A percentile compares a stretch with the other conserved stretches of the same genome.
Conservation (phyloP, 2,113 vertebrate genomes). For the Sorex fumeus region DNA sequence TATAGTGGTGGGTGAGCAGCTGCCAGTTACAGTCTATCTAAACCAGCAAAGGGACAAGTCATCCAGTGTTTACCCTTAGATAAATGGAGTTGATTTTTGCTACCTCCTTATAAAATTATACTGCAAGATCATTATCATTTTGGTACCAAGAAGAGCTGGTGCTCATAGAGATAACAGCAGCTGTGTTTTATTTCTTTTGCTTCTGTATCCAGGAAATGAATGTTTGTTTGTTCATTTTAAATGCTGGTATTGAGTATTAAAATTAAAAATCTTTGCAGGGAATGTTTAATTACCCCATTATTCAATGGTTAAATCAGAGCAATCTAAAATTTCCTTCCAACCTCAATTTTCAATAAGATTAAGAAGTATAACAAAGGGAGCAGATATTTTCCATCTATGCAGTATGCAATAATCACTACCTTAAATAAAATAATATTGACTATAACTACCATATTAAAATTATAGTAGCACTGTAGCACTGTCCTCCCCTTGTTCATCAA, state of each 20-base stretch:
- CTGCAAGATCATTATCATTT: conserved; percentile 66
- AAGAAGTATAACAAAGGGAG: conserved; percentile 39
- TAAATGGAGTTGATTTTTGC: conserved; percentile 61
- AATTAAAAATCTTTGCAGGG: conserved; percentile 63
- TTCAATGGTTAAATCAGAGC: conserved; percentile 38
- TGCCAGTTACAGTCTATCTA: conserved; percentile 49
- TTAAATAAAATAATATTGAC: conserved; percentile 34
- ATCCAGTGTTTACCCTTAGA: conserved; percentile 61
- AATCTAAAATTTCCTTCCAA: conserved; percentile 39
- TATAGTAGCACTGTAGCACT: too few relatives aligned
- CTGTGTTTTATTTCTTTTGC: conserved; percentile 68
- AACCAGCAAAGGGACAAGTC: conserved; percentile 13
- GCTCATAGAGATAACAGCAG: conserved; percentile 31
- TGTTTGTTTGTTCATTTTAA: not conserved
- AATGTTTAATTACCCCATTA: conserved; percentile 44
- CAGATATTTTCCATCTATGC: conserved; percentile 30
- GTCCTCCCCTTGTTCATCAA: too few relatives aligned
- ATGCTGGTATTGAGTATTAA: conserved; percentile 14
- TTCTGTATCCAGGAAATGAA: conserved; percentile 35
- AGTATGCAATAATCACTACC: conserved; percentile 12
- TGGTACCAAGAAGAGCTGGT: conserved; percentile 72
- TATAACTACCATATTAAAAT: conserved; percentile 33
- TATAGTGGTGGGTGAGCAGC: conserved; percentile 39
- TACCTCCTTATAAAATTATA: conserved; percentile 65
- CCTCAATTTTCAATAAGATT: conserved; percentile 54